These are phyloP conservation scores for Leptobrachium ailaonicum DNA, from an alignment of 2,113 vertebrate genomes.

Conservation along the genomic window DNA sequence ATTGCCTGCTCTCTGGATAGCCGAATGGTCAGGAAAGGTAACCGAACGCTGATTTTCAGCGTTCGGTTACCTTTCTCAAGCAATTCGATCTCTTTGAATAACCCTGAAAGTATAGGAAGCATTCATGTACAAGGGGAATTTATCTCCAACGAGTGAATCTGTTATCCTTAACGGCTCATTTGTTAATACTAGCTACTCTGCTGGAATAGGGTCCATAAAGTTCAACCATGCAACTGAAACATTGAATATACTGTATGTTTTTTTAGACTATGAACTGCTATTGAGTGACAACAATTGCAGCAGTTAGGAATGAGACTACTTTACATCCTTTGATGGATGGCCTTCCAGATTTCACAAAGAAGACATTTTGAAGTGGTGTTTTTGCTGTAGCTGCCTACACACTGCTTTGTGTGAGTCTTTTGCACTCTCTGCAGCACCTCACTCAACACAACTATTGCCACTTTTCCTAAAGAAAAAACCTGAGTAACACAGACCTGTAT, in stretches of 20 bases:
- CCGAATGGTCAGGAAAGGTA: no score
- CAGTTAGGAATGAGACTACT: not conserved
- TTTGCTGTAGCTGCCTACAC: constrained; percentile 28
- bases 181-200: no score
- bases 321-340: constrained; percentile 9
- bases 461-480: constrained; percentile 6
- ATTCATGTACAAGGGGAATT: no score
- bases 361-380: constrained; percentile 1
- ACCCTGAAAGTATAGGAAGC: no score
- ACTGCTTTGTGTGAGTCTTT: constrained; percentile 5
- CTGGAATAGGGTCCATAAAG: no score
- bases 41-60: no score
- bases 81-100: no score
- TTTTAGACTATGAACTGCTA: not conserved
- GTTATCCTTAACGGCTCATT: no score
- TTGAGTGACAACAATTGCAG: constrained; percentile 3
- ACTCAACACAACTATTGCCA: constrained; percentile 33
- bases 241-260: not conserved
- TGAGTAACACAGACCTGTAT: constrained; percentile 2
- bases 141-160: no score
- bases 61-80: no score
- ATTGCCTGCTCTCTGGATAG: no score
- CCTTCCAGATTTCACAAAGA: not conserved
- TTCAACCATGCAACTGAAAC: no score
- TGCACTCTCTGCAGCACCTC: constrained; percentile 24